Conservation (phyloP, 2,888 invertebrate genomes). For the Diadegma fenestrale region DNA sequence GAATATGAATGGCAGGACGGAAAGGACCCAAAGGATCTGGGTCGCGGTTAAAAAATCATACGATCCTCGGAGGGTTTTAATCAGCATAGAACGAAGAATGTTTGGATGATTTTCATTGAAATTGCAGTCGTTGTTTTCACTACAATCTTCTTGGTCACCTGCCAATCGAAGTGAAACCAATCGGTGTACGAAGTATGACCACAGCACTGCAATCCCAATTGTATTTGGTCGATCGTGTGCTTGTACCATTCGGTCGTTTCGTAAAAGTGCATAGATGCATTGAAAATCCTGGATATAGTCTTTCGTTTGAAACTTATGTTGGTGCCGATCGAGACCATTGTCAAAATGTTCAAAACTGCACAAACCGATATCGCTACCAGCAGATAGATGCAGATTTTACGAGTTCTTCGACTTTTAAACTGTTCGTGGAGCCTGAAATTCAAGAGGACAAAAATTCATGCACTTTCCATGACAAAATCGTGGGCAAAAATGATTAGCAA, state of each 20-base stretch:
- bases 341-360: constrained; percentile 75
- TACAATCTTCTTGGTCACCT: constrained; percentile 72
- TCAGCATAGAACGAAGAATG: neutral
- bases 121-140: neutral
- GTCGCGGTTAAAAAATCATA: no score
- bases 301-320: constrained; percentile 75
- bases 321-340: constrained; percentile 76
- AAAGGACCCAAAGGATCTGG: no score
- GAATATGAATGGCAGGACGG: no score
- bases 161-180: constrained; percentile 81
- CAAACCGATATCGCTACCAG: constrained; percentile 74
- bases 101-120: neutral
- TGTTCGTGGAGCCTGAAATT: constrained; percentile 1
- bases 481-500: no score
- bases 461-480: neutral
- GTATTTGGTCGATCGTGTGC: constrained; percentile 78
- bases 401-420: constrained; percentile 59
- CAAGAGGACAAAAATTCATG: neutral
- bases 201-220: constrained; percentile 80
- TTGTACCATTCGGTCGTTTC: constrained; percentile 74
- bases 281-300: constrained; percentile 76
- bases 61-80: no score
- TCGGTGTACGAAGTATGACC: constrained; percentile 78
- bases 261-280: constrained; percentile 80
- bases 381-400: constrained; percentile 70